phyloP scores from a whole-genome alignment of 2,797 vertebrate genomes.

The Aselliscus stoliczkanus region DNA sequence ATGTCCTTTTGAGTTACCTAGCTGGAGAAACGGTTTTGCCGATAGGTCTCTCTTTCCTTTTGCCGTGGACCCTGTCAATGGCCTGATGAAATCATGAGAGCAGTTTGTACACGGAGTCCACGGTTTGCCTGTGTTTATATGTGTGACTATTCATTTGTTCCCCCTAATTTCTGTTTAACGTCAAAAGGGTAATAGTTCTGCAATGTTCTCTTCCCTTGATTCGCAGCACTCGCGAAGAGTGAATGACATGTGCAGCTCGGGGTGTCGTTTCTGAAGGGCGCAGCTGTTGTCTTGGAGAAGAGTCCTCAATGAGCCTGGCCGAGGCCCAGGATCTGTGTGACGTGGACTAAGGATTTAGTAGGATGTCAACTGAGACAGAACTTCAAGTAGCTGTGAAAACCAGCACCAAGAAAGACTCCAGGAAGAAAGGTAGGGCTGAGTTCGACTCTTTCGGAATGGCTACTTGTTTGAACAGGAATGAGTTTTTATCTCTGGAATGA shows the following conservation, averaged over 20 bases:
- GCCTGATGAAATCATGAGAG: background rate
- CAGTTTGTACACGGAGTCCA: background rate
- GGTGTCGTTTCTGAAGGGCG: conserved; percentile 84
- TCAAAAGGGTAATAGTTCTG: conserved; percentile 43
- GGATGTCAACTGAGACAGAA: conserved; percentile 99
- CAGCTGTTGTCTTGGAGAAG: conserved; percentile 85
- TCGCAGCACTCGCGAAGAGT: conserved; percentile 83
- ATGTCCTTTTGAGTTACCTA: background rate
- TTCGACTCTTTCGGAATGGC: background rate
- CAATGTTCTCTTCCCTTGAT: conserved; percentile 65
- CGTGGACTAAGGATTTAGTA: conserved; percentile 93
- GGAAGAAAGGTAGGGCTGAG: conserved; percentile 91
- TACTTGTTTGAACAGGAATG: background rate
- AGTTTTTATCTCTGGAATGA: background rate
- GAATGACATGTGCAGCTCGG: conserved; percentile 85
- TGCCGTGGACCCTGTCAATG: background rate
- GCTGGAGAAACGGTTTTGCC: background rate
- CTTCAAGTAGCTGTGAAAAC: conserved; percentile 97
- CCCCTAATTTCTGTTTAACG: background rate
- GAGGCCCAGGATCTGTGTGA: conserved; percentile 89
- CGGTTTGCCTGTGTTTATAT: background rate
- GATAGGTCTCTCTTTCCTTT: background rate
- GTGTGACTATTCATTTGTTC: background rate
- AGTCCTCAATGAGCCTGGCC: conserved; percentile 90
- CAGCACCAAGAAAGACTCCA: conserved; percentile 95